Conservation (phyloP, 2,888 invertebrate genomes). For the Choristoneura rosaceana region DNA sequence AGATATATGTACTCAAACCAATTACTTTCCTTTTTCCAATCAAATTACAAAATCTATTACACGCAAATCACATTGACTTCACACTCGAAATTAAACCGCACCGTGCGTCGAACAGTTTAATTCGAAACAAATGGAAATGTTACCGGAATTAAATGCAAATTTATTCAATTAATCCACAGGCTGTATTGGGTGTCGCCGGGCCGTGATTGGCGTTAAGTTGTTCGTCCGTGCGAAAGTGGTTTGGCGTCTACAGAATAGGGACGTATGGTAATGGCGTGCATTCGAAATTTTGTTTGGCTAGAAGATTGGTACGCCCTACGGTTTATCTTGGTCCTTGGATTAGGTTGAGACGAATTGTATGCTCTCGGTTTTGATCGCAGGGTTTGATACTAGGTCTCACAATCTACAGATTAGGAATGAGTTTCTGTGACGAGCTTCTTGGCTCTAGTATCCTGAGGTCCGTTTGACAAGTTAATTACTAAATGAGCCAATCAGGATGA, state of each 20-base stretch:
- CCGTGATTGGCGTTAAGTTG: slow-evolving; percentile 82
- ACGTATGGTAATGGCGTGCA: slow-evolving; percentile 58
- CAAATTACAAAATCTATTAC: slow-evolving; percentile 25
- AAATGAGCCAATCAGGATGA: no score
- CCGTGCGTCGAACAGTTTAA: slow-evolving; percentile 60
- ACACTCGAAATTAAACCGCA: slow-evolving; percentile 35
- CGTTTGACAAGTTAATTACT: no score
- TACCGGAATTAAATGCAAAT: slow-evolving; percentile 78
- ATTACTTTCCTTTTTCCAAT: background rate
- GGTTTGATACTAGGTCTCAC: background rate
- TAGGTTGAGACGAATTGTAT: slow-evolving; percentile 30
- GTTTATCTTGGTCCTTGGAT: slow-evolving; percentile 50
- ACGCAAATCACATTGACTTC: slow-evolving; percentile 10
- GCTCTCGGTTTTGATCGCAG: background rate
- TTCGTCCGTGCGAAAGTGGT: slow-evolving; percentile 67
- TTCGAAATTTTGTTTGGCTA: slow-evolving; percentile 75
- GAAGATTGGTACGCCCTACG: slow-evolving; percentile 58
- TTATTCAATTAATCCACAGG: slow-evolving; percentile 82
- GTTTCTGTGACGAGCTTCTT: no score
- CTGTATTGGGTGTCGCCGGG: slow-evolving; percentile 79
- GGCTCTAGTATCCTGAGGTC: no score
- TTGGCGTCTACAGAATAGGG: slow-evolving; percentile 68
- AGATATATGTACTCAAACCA: background rate
- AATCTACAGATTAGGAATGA: no score
- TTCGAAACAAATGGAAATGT: slow-evolving; percentile 82